Base-by-base conservation (phyloP, 2,888 invertebrate genomes). In the Meganola albula region DNA sequence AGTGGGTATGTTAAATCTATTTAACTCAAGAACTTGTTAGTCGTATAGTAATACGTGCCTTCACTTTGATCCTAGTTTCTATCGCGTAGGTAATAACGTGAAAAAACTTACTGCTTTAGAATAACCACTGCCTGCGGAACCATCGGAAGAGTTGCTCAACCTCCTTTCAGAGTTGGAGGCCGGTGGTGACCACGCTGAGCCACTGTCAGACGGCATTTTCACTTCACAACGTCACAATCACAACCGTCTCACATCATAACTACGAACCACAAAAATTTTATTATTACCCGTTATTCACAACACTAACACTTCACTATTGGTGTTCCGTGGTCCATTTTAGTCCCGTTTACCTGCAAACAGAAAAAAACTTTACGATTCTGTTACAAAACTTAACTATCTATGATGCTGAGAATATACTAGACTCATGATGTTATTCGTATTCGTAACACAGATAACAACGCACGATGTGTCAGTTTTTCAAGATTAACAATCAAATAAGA, bases 61-160 rank as follows among this genome's bases (percentile, higher is more conserved):
- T n/a, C n/a, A n/a, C n/a, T n/a, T n/a, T n/a, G n/a, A n/a, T n/a
- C n/a, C n/a, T n/a, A n/a, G n/a, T n/a, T n/a, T n/a, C n/a, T n/a
- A n/a, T n/a, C n/a, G n/a, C n/a, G n/a, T n/a, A n/a, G n/a, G n/a
- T n/a, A n/a, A n/a, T n/a, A n/a, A 36, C 10, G 27, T 37, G 24
- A 39, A 37, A 34, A 25, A 44, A 83, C 85, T 83, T 65, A 85
- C 85, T 59, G 85, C 71, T 69, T 84, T 84, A 48, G 85, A 84
- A 51, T 85, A 83, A 30, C 85, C 83, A 63, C 85, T 85, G 58
- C 85, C 75, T 37, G 79, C 83, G 63, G 82, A 82, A 54, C 85
- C 84, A 76, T 85, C 85, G 38, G 82, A 82, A 31, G 85, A 85
- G 74, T 85, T 85, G 67, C 85, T 85, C 54, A 85, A 67, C 45